Evolutionary conservation across 35 echinoderm and acorn worm genomes (phyloP), one percentile per base, ranked within the genome.

Genomic region (Ptychodera flava): DNA sequence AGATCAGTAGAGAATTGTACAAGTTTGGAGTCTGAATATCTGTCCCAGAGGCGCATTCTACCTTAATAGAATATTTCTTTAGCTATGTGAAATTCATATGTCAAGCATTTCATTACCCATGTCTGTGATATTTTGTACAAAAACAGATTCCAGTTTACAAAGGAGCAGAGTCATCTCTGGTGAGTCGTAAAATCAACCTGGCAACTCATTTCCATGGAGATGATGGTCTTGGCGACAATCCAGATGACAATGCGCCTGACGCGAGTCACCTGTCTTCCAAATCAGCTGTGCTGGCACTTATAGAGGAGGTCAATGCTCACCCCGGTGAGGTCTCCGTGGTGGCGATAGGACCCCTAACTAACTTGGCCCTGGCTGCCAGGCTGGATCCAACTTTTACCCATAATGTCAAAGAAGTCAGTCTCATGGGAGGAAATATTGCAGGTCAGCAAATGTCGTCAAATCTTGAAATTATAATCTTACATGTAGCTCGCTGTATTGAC

Each of bases 391-490:
- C 76, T 32, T 91, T 94, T 79, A 92, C 93, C 32, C 80, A 84
- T 52, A 90, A 88, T 84, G 53, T 99, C 15, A 99, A 99, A 77
- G 83, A 92, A 15, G 28, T 99, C 64, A 76, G 94, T 37, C 90
- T 94, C 29, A 94, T 94, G 96, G 96, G 96, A 36, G 96, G 96
- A 78, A 92, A 99, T 76, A 90, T 86, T 38, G 82, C 85, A 86
- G 96, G 96, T 99, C 78, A 64, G n/a, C n/a, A n/a, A n/a, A n/a
- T n/a, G n/a, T n/a, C n/a, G n/a, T n/a, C n/a, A n/a, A n/a, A n/a
- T n/a, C n/a, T n/a, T n/a, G n/a, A n/a, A n/a, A n/a, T n/a, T n/a
- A n/a, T n/a, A n/a, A n/a, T n/a, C n/a, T n/a, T n/a, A n/a, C n/a
- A n/a, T n/a, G n/a, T n/a, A n/a, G n/a, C n/a, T n/a, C n/a, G n/a